Evolutionary conservation across 2,888 invertebrate species (phyloP).

Genomic region (Venusia cambrica): DNA sequence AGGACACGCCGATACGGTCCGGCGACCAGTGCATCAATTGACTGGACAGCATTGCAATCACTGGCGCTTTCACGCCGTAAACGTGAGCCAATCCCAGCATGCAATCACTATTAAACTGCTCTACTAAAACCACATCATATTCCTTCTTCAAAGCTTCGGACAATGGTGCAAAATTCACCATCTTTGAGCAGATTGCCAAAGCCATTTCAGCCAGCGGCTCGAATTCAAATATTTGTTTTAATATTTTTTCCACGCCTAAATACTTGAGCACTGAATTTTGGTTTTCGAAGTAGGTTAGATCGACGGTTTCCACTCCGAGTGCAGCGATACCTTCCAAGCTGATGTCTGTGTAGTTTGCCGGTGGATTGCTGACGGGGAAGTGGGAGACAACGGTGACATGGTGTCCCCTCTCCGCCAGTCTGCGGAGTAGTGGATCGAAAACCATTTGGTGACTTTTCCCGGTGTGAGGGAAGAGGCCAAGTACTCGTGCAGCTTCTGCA

Average conservation of each 20-base stretch:
- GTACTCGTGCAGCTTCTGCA: slow-evolving; percentile 65
- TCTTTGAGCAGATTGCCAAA: slow-evolving; percentile 54
- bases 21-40: slow-evolving; percentile 80
- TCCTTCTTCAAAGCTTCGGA: slow-evolving; percentile 55
- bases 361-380: slow-evolving; percentile 74
- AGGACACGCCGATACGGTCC: slow-evolving; percentile 63
- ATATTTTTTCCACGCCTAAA: slow-evolving; percentile 47
- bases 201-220: slow-evolving; percentile 53
- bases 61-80: slow-evolving; percentile 74
- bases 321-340: slow-evolving; percentile 64
- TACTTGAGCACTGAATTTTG: slow-evolving; percentile 37
- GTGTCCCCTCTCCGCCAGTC: slow-evolving; percentile 80
- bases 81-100: slow-evolving; percentile 81
- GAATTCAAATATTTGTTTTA: slow-evolving; percentile 48
- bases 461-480: slow-evolving; percentile 81
- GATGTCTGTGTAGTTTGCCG: slow-evolving; percentile 66
- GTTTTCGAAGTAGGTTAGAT: slow-evolving; percentile 49
- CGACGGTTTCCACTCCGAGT: slow-evolving; percentile 55
- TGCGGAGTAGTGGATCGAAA: slow-evolving; percentile 77
- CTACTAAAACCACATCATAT: slow-evolving; percentile 84
- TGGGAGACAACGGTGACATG: slow-evolving; percentile 82
- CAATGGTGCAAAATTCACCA: slow-evolving; percentile 59
- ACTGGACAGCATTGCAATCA: slow-evolving; percentile 79
- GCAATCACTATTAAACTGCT: slow-evolving; percentile 84
- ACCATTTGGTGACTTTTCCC: slow-evolving; percentile 84